A percentile compares a stretch with the other conserved stretches of the same genome.
These are phyloP conservation scores for Drosophila mayaguana DNA, from an alignment of 2,888 invertebrate species.

Conservation along the genomic window DNA sequence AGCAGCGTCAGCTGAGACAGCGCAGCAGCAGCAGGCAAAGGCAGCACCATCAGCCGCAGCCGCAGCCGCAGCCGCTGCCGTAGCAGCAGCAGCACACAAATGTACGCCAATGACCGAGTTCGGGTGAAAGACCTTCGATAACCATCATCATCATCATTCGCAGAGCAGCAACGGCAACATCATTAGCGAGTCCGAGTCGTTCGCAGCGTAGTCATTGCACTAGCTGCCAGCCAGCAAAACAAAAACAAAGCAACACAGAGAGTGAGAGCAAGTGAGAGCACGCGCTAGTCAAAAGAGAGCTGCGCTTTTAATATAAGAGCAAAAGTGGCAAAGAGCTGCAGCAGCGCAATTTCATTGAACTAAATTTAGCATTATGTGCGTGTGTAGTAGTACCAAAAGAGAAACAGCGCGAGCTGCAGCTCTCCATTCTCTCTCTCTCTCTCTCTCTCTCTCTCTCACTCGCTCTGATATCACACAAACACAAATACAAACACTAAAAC, in stretches of 20 bases:
- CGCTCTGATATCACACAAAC: constrained; percentile 17
- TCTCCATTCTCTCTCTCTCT: not conserved
- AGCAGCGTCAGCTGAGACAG: constrained; percentile 64
- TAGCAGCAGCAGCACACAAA: constrained; percentile 79
- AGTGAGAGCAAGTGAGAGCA: constrained; percentile 22
- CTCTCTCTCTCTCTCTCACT: not conserved
- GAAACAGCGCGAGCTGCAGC: constrained; percentile 44
- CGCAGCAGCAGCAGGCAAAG: constrained; percentile 37
- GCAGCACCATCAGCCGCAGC: constrained; percentile 41
- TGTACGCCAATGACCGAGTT: constrained; percentile 86
- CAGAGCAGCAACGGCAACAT: constrained; percentile 76
- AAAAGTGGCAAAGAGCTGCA: constrained; percentile 49
- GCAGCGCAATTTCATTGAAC: constrained; percentile 70
- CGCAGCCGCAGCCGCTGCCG: constrained; percentile 53
- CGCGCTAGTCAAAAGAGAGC: constrained; percentile 13
- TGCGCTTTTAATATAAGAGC: constrained; percentile 40
- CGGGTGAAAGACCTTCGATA: constrained; percentile 86
- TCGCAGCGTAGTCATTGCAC: constrained; percentile 71
- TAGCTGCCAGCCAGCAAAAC: constrained; percentile 64
- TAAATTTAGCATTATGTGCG: constrained; percentile 66
- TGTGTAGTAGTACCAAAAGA: constrained; percentile 37
- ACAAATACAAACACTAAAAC: constrained; percentile 40
- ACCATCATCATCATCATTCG: constrained; percentile 84
- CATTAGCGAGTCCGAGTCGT: constrained; percentile 64
- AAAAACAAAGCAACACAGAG: constrained; percentile 63